phyloP scores from a whole-genome alignment of 1,140 invertebrate species.

The Pseudomyrmex concolor region DNA sequence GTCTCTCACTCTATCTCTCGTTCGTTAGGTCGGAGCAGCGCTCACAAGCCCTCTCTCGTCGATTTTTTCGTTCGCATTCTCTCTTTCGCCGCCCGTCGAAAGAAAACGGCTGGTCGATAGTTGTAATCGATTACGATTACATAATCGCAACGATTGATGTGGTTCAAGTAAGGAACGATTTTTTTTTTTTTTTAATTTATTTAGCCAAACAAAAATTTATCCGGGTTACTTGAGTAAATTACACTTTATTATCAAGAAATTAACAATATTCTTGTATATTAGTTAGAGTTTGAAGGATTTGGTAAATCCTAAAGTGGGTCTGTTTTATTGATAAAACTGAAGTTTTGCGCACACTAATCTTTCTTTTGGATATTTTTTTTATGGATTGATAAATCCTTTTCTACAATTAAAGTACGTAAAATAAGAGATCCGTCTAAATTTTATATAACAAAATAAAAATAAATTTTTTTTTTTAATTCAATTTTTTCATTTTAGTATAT shows the following conservation, averaged over 20 bases:
- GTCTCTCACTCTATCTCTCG: constrained; percentile 67
- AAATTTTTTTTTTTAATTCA: no score
- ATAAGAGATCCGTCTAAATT: no score
- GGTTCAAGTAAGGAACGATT: neutral
- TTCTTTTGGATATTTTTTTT: no score
- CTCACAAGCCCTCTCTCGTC: constrained; percentile 35
- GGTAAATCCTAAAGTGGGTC: no score
- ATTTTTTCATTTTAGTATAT: no score
- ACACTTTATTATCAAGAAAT: neutral
- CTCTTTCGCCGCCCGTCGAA: constrained; percentile 36
- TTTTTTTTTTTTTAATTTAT: neutral
- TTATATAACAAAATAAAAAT: no score
- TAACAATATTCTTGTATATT: no score
- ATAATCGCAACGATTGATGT: neutral
- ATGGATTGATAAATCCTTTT: no score
- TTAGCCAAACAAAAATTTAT: neutral
- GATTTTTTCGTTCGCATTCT: constrained; percentile 35
- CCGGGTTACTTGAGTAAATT: neutral
- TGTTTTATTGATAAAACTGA: no score
- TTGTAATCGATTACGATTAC: neutral
- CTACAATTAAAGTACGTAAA: no score
- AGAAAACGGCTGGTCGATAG: constrained; percentile 25
- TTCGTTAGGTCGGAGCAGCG: constrained; percentile 64
- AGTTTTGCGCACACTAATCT: no score
- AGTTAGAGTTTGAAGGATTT: no score